Evolutionary conservation across 2,113 vertebrate genomes (phyloP).

Genomic region (Megaceryle torquata): DNA sequence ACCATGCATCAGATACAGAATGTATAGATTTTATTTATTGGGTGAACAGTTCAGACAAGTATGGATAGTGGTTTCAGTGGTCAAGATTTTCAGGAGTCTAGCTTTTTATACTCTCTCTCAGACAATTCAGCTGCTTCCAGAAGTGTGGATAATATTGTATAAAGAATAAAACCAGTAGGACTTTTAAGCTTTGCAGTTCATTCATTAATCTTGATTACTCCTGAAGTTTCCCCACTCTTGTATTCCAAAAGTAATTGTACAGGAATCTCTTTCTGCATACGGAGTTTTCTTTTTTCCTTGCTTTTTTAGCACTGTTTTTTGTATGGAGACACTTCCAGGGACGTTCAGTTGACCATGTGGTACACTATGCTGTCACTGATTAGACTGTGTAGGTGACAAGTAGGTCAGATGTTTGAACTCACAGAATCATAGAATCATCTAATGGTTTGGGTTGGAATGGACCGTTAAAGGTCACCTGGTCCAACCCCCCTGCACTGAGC

Average conservation of each 20-base stretch:
- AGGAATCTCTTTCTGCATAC: neutral
- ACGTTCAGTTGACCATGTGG: neutral
- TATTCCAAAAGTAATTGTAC: neutral
- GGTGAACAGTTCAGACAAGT: neutral
- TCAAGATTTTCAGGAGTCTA: neutral
- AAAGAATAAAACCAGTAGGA: neutral
- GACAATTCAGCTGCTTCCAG: neutral
- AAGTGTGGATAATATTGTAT: neutral
- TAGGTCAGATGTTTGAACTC: neutral
- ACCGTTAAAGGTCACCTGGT: neutral
- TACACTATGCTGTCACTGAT: neutral
- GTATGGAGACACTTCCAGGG: neutral
- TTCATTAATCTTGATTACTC: neutral
- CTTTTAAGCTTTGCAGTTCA: neutral
- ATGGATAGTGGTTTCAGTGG: neutral
- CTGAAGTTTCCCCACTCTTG: neutral
- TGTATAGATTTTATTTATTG: neutral
- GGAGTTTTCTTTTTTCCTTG: neutral
- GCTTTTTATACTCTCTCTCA: neutral
- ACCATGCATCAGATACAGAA: conserved; percentile 25
- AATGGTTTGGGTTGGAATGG: no score
- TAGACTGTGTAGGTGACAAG: neutral
- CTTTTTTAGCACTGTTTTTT: neutral
- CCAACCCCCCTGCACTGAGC: neutral
- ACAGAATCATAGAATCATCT: neutral